phyloP scores from a whole-genome alignment of 2,797 vertebrate genomes.

The Vespertilio murinus region DNA sequence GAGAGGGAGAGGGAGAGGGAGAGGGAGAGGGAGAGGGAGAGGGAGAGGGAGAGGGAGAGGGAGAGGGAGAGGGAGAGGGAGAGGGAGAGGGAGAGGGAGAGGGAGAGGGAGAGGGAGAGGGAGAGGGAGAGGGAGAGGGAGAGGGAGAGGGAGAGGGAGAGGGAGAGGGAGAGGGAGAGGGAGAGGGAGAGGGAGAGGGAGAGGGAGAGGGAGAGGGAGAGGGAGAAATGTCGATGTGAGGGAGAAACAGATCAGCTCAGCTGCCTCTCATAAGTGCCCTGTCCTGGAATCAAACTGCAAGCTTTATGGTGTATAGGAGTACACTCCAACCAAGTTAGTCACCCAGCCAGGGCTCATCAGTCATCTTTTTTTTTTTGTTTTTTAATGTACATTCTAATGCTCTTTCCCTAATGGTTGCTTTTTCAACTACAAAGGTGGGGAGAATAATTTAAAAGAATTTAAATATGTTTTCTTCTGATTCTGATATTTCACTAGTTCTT shows the following conservation, averaged over 20 bases:
- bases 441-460: neutral
- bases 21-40: neutral
- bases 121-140: too few species aligned
- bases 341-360: neutral
- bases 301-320: neutral
- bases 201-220: neutral
- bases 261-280: neutral
- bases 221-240: neutral
- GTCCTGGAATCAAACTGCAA: neutral
- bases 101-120: neutral
- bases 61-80: too few species aligned
- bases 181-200: too few species aligned
- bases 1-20: too few species aligned
- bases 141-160: neutral
- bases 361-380: neutral
- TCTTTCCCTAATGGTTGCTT: neutral
- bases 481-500: neutral
- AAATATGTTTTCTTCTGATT: neutral
- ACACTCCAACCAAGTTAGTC: neutral
- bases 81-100: neutral
- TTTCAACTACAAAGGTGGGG: neutral
- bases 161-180: too few species aligned
- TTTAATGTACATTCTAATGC: neutral
- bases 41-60: neutral
- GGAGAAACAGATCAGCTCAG: too few species aligned